These are phyloP conservation scores for Cyclura pinguis DNA, from an alignment of 2,797 vertebrate genomes.

Conservation along the genomic window DNA sequence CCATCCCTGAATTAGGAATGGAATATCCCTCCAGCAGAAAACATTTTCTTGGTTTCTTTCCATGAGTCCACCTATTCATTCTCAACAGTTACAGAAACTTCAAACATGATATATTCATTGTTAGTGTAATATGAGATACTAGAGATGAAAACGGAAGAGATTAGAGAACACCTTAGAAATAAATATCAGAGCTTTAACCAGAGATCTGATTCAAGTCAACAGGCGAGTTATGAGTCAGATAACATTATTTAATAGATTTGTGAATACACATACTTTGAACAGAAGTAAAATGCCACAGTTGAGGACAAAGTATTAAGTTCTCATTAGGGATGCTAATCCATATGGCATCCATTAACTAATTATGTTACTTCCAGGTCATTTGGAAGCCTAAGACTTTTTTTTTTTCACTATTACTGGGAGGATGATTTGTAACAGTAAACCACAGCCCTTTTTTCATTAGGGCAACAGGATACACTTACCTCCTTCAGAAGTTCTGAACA, in stretches of 20 bases:
- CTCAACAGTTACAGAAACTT: no score
- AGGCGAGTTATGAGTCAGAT: no score
- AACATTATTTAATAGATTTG: background rate
- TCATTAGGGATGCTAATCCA: background rate
- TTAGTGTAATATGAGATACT: no score
- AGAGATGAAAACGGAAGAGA: no score
- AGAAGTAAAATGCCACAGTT: background rate
- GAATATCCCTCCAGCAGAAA: no score
- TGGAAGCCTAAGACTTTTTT: background rate
- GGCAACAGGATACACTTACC: slow-evolving; percentile 77
- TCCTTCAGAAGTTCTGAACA: slow-evolving; percentile 87
- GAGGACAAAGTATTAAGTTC: background rate
- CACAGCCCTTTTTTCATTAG: slow-evolving; percentile 26
- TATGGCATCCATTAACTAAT: background rate
- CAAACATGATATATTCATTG: no score
- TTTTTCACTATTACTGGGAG: background rate
- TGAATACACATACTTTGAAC: background rate
- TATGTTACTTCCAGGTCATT: background rate
- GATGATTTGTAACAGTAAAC: slow-evolving; percentile 9
- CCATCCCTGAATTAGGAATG: no score
- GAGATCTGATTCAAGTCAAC: no score
- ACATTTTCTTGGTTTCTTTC: no score
- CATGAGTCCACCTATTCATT: no score
- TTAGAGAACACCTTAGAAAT: no score
- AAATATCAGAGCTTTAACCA: no score